Evolutionary conservation across 2,888 invertebrate species (phyloP).

Genomic region (Agrilus cyanescens): DNA sequence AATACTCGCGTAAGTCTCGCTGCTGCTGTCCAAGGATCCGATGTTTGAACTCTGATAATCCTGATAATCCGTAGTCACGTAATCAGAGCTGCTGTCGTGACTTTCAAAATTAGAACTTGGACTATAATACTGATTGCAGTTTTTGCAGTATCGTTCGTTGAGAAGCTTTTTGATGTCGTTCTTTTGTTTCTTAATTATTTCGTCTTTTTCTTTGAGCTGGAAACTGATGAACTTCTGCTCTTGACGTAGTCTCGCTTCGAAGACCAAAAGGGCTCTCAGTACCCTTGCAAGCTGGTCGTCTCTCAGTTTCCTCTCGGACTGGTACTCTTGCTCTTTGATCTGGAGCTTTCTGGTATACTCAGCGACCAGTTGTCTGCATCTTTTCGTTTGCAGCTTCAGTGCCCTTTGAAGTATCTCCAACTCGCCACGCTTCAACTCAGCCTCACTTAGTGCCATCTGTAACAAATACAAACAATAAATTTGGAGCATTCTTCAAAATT

Average conservation of each 20-base stretch:
- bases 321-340: slow-evolving; percentile 46
- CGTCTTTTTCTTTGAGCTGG: slow-evolving; percentile 58
- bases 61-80: slow-evolving; percentile 30
- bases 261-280: slow-evolving; percentile 54
- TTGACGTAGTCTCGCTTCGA: slow-evolving; percentile 59
- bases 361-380: slow-evolving; percentile 56
- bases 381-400: slow-evolving; percentile 50
- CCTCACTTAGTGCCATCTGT: slow-evolving; percentile 54
- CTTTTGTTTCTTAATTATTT: slow-evolving; percentile 56
- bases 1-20: slow-evolving; percentile 32
- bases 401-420: slow-evolving; percentile 55
- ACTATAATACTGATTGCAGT: slow-evolving; percentile 31
- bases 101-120: slow-evolving; percentile 27
- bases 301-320: slow-evolving; percentile 48
- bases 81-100: slow-evolving; percentile 33
- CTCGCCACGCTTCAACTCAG: slow-evolving; percentile 48
- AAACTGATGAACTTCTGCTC: slow-evolving; percentile 62
- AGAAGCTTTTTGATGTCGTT: slow-evolving; percentile 55
- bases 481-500: too few species aligned
- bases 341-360: slow-evolving; percentile 50
- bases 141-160: slow-evolving; percentile 36
- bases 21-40: slow-evolving; percentile 33
- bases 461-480: slow-evolving; percentile 29
- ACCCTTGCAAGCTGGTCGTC: slow-evolving; percentile 62
- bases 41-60: slow-evolving; percentile 32